Evolutionary conservation across 2,113 vertebrate genomes (phyloP), one percentile per base, ranked within the genome.

Genomic region (Vanacampus margaritifer): DNA sequence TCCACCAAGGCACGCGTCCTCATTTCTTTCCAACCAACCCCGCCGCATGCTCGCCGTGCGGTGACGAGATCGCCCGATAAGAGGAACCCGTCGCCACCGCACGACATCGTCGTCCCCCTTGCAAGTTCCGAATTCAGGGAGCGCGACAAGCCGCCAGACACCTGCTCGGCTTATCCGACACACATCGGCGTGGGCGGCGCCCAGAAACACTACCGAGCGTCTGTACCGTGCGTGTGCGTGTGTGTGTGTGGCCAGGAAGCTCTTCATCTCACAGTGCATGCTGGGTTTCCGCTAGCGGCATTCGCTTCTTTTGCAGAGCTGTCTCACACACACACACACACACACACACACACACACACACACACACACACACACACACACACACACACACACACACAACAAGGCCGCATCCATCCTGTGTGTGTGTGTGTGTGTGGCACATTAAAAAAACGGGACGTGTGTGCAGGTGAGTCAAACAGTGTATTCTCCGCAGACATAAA

Each of bases 211-310:
- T 70, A 43, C 62, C 68, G 32, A 64, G 43, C 59, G 39, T 64
- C 61, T 80, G 56, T 71, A 10, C 37, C 39, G 74, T 68, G 46
- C 35, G 67, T 65, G 61, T 75, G 71, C 75, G 68, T 65, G 60
- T 73, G 71, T 69, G 62, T 71, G 80, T 79, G 79, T 67, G 78
- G 81, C 84, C 86, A 90, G 84, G 83, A 88, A 86, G 81, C 79
- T 73, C 86, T 87, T 90, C 82, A 83, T 88, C 82, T 87, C 79
- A 69, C 36, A 48, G 73, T 77, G 73, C 82, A 83, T 67, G 74
- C 79, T 79, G 71, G 80, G 86, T 87, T 89, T 90, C 87, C 87
- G 79, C 86, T 81, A 75, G 81, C 74, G 80, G 82, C 84, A 79
- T 72, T 84, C 43, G 79, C 77, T 75, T 77, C 6, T 32, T 57